Conservation (phyloP, 1,140 invertebrate species). For the Hermetia illucens region DNA sequence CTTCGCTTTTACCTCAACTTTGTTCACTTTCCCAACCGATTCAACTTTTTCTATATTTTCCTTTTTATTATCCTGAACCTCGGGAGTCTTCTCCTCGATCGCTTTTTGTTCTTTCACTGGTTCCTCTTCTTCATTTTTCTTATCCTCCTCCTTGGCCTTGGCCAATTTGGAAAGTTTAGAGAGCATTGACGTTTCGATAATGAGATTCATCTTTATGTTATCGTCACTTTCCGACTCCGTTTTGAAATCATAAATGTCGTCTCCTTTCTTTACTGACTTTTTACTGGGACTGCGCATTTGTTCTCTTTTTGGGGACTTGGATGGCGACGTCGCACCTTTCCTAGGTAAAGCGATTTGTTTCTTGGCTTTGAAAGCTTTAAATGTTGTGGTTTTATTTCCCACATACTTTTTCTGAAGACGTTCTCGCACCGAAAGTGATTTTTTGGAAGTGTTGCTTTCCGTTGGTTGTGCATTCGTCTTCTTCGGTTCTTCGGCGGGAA, state of each 20-base stretch:
- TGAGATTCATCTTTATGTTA: conserved; percentile 25
- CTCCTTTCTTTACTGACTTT: conserved; percentile 4
- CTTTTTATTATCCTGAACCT: conserved; percentile 31
- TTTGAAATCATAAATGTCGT: conserved; percentile 27
- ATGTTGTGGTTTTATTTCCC: conserved; percentile 14
- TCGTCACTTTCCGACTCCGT: conserved; percentile 27
- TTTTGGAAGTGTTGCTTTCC: neutral
- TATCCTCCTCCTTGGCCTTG: neutral
- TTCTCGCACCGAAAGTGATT: neutral
- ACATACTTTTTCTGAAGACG: conserved; percentile 2
- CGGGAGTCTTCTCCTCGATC: conserved; percentile 18
- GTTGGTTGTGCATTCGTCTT: neutral
- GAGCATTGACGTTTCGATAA: conserved; percentile 10
- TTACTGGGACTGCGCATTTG: conserved; percentile 6
- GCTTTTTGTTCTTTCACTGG: conserved; percentile 12
- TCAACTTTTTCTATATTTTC: conserved; percentile 14
- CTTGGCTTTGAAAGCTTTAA: neutral
- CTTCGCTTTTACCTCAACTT: conserved; percentile 16
- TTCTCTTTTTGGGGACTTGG: conserved; percentile 3
- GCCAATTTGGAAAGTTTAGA: conserved; percentile 14
- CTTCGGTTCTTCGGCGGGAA: neutral
- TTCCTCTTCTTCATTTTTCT: conserved; percentile 22
- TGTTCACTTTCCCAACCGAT: conserved; percentile 10
- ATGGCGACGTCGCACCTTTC: neutral
- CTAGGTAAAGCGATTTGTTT: neutral